Base-by-base conservation (phyloP, 2,888 invertebrate genomes). In the Caenorhabditis doughertyi region DNA sequence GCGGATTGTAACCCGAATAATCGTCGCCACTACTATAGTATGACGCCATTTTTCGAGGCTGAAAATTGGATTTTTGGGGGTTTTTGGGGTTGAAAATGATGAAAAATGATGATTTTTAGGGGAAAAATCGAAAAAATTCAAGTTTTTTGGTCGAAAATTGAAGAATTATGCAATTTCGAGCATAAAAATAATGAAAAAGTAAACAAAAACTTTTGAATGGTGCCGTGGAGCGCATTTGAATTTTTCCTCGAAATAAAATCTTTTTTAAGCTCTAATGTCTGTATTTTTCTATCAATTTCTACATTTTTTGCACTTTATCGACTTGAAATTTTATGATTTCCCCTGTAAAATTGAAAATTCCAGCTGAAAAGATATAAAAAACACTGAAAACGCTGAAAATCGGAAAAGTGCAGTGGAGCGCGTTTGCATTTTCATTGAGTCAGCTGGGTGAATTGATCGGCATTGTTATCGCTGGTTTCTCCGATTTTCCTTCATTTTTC, bases 1-100 rank as follows among this genome's bases (percentile, higher is more conserved):
- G 86, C 13, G 91, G 89, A 47, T 91, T 91, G 87, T 91, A 91
- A n/a, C 83, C 83, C 13, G 25, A 3, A 21, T 35, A 21, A 9
- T 56, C 35, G 42, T 32, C 47, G 21, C 64, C 76, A 18, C 35
- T n/a, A n/a, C 9, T n/a, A 47, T 60, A 55, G 39, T 35, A 55
- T 9, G 35, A n/a, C 9, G 56, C 23, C 39, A 70, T 39, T 53
- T 51, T n/a, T n/a, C n/a, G n/a, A n/a, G 3, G 29, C 3, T 29
- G 29, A 72, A 72, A 60, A 39, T 16, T 2, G 44, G 16, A 9
- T 60, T 32, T 53, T 25, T 25, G 53, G 25, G 25, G 3, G 51
- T 51, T 51, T 51, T 51, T 11, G 47, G 16, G 47, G 18, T 47
- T 47, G 18, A 47, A 16, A 47, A 18, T 5, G 18, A 9, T 47